Conservation (phyloP, 2,888 invertebrate species). For the Saturnia japonica region DNA sequence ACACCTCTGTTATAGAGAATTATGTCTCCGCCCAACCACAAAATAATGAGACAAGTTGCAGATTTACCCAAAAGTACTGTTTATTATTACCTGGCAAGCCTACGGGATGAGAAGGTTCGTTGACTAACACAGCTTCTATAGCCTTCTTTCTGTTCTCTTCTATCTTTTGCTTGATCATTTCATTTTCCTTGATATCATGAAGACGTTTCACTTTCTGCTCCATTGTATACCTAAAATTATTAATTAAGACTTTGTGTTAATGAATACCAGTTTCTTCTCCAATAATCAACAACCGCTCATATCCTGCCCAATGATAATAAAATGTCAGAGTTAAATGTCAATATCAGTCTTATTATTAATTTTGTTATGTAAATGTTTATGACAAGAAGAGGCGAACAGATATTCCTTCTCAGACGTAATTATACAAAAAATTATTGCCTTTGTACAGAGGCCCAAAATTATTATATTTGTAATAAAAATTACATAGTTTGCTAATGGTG, state of each 20-base stretch:
- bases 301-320: background rate
- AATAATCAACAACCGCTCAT: background rate
- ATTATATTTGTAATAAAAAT: too few relatives aligned
- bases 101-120: conserved; percentile 47
- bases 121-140: conserved; percentile 53
- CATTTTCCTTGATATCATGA: conserved; percentile 70
- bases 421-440: too few relatives aligned
- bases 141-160: conserved; percentile 71
- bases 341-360: too few relatives aligned
- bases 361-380: too few relatives aligned
- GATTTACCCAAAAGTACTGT: background rate
- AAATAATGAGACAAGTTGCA: background rate
- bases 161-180: conserved; percentile 69
- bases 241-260: background rate
- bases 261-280: background rate
- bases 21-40: background rate
- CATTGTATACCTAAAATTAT: conserved; percentile 32
- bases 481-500: too few relatives aligned
- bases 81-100: conserved; percentile 56
- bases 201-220: conserved; percentile 64
- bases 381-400: too few relatives aligned
- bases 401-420: too few relatives aligned
- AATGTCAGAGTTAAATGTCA: too few relatives aligned
- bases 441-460: too few relatives aligned
- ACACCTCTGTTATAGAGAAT: background rate